Percentiles rank a stretch among this genome's conserved stretches.
These are phyloP conservation scores for Epinephelus malabaricus DNA, from an alignment of 2,797 vertebrate species.

Conservation along the genomic window DNA sequence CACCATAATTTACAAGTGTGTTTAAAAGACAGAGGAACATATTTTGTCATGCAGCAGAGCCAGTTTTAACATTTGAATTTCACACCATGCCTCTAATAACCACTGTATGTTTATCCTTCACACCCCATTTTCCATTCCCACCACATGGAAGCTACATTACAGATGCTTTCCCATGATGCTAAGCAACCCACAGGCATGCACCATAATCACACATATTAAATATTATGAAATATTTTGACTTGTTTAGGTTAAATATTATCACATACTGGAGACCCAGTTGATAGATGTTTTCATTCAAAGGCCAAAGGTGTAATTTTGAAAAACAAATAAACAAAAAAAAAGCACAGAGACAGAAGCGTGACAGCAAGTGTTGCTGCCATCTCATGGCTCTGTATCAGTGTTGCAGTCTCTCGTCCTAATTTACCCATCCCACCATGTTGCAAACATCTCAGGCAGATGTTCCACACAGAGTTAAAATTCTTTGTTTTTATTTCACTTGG, in stretches of 20 bases:
- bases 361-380: conserved; percentile 73
- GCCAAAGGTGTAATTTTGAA: conserved; percentile 3
- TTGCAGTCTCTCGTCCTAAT: conserved; percentile 51
- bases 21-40: conserved; percentile 12
- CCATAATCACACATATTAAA: conserved; percentile 11
- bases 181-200: conserved; percentile 26
- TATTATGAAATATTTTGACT: conserved; percentile 14
- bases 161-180: conserved; percentile 31
- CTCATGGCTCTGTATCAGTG: conserved; percentile 67
- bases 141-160: conserved; percentile 39
- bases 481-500: conserved; percentile 53
- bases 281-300: conserved; percentile 14
- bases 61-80: conserved; percentile 37
- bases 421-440: background rate
- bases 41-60: conserved; percentile 4
- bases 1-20: background rate
- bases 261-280: background rate
- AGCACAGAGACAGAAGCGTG: background rate
- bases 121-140: conserved; percentile 32
- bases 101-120: conserved; percentile 16
- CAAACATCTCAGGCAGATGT: conserved; percentile 30
- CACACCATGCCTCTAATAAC: conserved; percentile 39
- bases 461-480: conserved; percentile 4
- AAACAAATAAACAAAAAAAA: background rate
- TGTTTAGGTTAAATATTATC: background rate